A percentile compares a stretch with the other conserved stretches of the same genome.
Conservation (phyloP, 1,140 invertebrate species). For the Hypsibius dujardini region DNA sequence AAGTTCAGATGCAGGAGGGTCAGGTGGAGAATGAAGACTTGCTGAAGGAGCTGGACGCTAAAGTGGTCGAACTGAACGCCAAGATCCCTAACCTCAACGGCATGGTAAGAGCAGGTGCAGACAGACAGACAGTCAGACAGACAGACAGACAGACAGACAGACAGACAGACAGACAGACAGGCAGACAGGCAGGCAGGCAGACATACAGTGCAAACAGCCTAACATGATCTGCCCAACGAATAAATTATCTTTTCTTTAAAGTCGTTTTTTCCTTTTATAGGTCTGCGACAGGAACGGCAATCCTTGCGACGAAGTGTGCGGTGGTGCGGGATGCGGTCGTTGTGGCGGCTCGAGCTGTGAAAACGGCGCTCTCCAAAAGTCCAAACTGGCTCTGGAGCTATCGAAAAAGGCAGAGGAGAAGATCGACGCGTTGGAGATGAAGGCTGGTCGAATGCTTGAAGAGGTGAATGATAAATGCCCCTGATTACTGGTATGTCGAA, state of each 20-base stretch:
- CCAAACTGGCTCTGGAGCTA: constrained; percentile 62
- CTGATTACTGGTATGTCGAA: not conserved
- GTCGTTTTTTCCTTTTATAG: constrained; percentile 31
- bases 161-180: too few relatives aligned
- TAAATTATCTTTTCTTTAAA: not conserved
- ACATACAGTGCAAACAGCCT: too few relatives aligned
- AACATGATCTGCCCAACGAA: not conserved
- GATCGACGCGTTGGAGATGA: constrained; percentile 58
- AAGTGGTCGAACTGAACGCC: constrained; percentile 46
- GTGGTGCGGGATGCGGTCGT: constrained; percentile 68
- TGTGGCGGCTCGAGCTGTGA: constrained; percentile 80
- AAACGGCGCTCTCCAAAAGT: constrained; percentile 64
- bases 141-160: too few relatives aligned
- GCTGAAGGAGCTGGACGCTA: constrained; percentile 44
- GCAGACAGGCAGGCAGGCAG: too few relatives aligned
- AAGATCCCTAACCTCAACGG: constrained; percentile 67
- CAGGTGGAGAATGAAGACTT: constrained; percentile 44
- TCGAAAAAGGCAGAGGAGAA: constrained; percentile 60
- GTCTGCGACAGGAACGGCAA: constrained; percentile 67
- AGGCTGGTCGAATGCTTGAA: constrained; percentile 47
- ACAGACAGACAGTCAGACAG: too few relatives aligned
- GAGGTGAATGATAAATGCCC: constrained; percentile 27
- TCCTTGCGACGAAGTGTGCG: constrained; percentile 71
- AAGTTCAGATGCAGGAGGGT: constrained; percentile 47
- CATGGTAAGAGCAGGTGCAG: constrained; percentile 34